phyloP scores from a whole-genome alignment of 2,797 vertebrate species.

The Manis javanica region DNA sequence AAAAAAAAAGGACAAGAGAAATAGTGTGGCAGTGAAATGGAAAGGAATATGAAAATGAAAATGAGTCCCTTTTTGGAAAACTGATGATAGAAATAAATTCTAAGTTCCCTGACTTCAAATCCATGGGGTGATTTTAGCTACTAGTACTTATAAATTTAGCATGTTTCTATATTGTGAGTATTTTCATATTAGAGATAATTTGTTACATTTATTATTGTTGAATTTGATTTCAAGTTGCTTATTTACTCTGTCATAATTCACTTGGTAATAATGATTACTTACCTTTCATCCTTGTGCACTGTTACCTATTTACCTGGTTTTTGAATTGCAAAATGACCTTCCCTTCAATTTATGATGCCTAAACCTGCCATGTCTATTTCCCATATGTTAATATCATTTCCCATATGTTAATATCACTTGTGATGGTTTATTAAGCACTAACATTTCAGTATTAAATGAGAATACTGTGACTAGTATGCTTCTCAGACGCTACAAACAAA shows the following conservation, averaged over 20 bases:
- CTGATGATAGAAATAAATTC: neutral
- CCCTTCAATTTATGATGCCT: neutral
- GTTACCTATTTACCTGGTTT: neutral
- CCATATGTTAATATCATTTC: neutral
- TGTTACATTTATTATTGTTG: neutral
- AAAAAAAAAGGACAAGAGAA: neutral
- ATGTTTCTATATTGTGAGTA: accelerated
- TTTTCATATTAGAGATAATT: neutral
- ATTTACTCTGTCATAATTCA: neutral
- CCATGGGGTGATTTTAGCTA: neutral
- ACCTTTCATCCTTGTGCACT: neutral
- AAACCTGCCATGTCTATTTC: neutral
- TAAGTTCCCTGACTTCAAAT: neutral
- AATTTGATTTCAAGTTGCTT: neutral
- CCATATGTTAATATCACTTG: neutral
- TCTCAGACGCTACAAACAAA: neutral
- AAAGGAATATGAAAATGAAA: slow-evolving; percentile 1
- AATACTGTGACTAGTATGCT: neutral
- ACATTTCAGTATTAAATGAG: neutral
- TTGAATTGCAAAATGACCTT: neutral
- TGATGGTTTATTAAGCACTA: neutral
- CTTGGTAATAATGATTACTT: neutral
- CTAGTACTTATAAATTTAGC: neutral
- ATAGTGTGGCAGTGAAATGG: neutral
- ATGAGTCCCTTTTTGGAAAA: neutral